phyloP scores from a whole-genome alignment of 2,113 vertebrate species.

The Grus americana region DNA sequence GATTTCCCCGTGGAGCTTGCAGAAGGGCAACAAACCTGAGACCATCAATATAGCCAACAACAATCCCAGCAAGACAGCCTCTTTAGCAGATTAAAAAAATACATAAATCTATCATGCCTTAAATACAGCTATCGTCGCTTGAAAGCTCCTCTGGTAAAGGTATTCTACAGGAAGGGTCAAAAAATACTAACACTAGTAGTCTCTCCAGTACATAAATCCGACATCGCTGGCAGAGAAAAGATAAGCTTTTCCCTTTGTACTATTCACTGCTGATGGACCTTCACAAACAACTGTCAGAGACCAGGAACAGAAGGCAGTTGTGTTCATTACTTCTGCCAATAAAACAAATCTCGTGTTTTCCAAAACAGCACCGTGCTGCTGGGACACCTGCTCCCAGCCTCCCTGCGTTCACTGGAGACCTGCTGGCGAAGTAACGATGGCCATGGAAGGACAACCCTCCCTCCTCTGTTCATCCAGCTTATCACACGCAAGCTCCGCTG shows the following conservation, averaged over 20 bases:
- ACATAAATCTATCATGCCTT: not conserved
- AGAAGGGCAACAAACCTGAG: not conserved
- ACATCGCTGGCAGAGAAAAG: not conserved
- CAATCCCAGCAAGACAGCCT: not conserved
- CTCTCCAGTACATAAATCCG: not conserved
- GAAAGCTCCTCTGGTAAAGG: not conserved
- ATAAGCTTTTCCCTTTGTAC: not conserved
- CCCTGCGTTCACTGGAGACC: not conserved
- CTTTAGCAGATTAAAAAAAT: not conserved
- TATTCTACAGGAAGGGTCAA: not conserved
- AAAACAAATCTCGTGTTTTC: not conserved
- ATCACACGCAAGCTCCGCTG: fast-evolving
- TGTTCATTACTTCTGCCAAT: not conserved
- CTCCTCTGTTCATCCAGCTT: not conserved
- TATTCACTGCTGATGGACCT: not conserved
- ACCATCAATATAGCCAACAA: not conserved
- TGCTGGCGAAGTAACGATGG: fast-evolving
- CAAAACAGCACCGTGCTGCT: not conserved
- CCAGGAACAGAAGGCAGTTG: not conserved
- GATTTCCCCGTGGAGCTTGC: not conserved
- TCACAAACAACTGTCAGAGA: not conserved
- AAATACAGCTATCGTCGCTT: not conserved
- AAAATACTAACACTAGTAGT: not conserved
- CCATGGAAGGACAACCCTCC: not conserved
- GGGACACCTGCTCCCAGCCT: not conserved